phyloP scores from a whole-genome alignment of 2,113 vertebrate species.

The Gobio gobio region DNA sequence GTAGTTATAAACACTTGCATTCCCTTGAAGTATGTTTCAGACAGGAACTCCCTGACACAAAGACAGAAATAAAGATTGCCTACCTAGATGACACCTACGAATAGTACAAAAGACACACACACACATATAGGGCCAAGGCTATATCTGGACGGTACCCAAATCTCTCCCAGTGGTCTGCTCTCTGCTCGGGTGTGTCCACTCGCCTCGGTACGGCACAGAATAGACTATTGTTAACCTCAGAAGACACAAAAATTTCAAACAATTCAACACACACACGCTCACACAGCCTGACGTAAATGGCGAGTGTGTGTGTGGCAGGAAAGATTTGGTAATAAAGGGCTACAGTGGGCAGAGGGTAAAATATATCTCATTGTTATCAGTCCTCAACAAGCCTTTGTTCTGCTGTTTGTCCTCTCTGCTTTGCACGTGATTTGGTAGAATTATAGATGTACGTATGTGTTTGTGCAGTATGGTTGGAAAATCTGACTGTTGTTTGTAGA shows the following conservation, averaged over 20 bases:
- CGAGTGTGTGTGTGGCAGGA: conserved; percentile 10
- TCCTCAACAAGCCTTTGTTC: conserved; percentile 40
- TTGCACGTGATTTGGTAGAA: background rate
- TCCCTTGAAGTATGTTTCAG: background rate
- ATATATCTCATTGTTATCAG: conserved; percentile 46
- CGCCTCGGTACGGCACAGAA: conserved; percentile 34
- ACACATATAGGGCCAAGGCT: background rate
- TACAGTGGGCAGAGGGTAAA: conserved; percentile 42
- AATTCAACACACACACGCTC: conserved; percentile 38
- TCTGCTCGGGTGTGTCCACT: conserved; percentile 45
- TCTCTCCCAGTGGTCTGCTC: conserved; percentile 20
- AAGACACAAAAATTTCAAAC: conserved; percentile 44
- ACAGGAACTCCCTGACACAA: conserved; percentile 6
- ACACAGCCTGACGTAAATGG: conserved; percentile 31
- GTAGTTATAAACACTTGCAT: no score
- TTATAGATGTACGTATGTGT: conserved; percentile 9
- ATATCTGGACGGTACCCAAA: conserved; percentile 24
- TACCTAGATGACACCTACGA: conserved; percentile 16
- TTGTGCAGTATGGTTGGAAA: background rate
- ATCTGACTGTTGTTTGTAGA: background rate
- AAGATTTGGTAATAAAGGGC: conserved; percentile 35
- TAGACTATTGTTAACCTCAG: conserved; percentile 46
- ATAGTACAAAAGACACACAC: background rate
- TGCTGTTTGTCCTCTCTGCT: background rate
- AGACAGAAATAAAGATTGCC: conserved; percentile 20